A percentile compares a stretch with the other conserved stretches of the same genome.
phyloP scores from a whole-genome alignment of 2,113 vertebrate genomes.

The Zosterops borbonicus region DNA sequence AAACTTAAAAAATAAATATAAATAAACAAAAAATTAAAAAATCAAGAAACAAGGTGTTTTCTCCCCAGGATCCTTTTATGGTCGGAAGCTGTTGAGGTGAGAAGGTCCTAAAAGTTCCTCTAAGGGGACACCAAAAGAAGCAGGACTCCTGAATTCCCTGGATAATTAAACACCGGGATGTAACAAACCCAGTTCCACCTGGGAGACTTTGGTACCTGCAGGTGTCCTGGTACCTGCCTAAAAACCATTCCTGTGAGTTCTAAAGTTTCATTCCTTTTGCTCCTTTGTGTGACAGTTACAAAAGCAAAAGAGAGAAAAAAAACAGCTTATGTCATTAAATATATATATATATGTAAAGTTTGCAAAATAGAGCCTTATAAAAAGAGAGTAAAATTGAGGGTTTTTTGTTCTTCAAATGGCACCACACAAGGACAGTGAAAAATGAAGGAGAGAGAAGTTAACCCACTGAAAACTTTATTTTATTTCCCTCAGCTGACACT shows the following conservation, averaged over 20 bases:
- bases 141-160: not conserved
- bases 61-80: not conserved
- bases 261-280: not conserved
- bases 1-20: not conserved
- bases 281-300: not conserved
- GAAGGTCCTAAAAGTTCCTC: not conserved
- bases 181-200: not conserved
- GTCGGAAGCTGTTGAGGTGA: not conserved
- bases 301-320: not conserved
- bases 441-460: not conserved
- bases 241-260: not conserved
- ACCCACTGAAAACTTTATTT: not conserved
- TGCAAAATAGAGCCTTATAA: not conserved
- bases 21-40: no score
- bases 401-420: not conserved
- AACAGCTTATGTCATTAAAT: not conserved
- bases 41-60: not conserved
- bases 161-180: not conserved
- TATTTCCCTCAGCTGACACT: not conserved
- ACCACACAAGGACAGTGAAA: not conserved
- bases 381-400: not conserved
- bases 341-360: not conserved
- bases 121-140: not conserved
- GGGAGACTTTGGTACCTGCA: rapidly evolving
- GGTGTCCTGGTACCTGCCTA: not conserved